These are phyloP conservation scores for Echeneis naucrates DNA, from an alignment of 2,797 vertebrate genomes.

Conservation along the genomic window DNA sequence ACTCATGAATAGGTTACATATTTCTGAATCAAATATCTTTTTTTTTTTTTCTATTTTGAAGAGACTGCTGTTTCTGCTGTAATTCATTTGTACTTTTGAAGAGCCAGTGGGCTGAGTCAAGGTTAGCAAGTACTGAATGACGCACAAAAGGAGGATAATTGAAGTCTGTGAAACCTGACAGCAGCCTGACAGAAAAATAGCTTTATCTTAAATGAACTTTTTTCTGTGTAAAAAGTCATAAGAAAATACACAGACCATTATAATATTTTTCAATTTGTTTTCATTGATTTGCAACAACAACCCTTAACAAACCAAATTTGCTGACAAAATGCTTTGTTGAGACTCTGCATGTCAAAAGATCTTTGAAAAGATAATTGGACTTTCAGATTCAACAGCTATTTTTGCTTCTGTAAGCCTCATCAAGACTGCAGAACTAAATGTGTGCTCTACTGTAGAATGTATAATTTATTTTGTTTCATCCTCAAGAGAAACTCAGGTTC, in stretches of 20 bases:
- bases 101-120: conserved; percentile 32
- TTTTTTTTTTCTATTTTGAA: neutral
- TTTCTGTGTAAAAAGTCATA: neutral
- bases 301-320: conserved; percentile 9
- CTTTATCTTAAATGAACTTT: conserved; percentile 1
- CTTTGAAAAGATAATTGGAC: conserved; percentile 47
- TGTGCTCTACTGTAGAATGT: neutral
- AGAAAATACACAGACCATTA: neutral
- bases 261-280: neutral
- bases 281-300: conserved; percentile 23
- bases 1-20: neutral
- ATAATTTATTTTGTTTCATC: conserved; percentile 32
- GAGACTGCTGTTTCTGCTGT: conserved; percentile 2
- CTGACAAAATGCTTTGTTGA: neutral
- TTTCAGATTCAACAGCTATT: conserved; percentile 37
- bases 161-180: conserved; percentile 18
- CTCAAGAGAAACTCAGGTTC: conserved; percentile 13
- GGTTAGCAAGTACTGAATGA: conserved; percentile 24
- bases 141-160: conserved; percentile 6
- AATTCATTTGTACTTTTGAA: conserved; percentile 37
- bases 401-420: conserved; percentile 27
- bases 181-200: conserved; percentile 18
- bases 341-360: conserved; percentile 27
- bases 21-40: neutral
- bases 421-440: conserved; percentile 1